A percentile compares a stretch with the other conserved stretches of the same genome.
phyloP scores from a whole-genome alignment of 1,140 invertebrate species.

The Solenopsis fugax region DNA sequence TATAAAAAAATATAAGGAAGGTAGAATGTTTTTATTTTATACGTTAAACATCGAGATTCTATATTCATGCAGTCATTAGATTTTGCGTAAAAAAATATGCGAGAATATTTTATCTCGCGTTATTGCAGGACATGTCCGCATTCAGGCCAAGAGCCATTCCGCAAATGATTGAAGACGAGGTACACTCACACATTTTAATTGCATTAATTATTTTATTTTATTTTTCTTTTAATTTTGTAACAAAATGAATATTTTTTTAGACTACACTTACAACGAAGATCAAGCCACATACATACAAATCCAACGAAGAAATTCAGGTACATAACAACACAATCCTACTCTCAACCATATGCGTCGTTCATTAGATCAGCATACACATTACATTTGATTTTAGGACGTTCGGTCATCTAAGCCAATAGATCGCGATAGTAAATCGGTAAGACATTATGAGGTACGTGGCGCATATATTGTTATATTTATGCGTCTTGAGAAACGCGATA shows the following conservation, averaged over 20 bases:
- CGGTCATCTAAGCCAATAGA: conserved; percentile 49
- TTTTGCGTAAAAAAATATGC: not conserved
- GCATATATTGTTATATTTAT: conserved; percentile 1
- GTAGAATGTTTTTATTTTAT: not conserved
- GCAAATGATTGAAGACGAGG: conserved; percentile 10
- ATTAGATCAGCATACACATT: not conserved
- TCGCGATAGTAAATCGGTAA: conserved; percentile 35
- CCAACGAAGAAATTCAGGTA: conserved; percentile 48
- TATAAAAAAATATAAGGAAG: not conserved
- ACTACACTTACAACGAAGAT: conserved; percentile 34
- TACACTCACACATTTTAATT: conserved; percentile 34
- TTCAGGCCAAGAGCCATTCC: not conserved
- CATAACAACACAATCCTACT: conserved; percentile 17
- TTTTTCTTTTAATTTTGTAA: conserved; percentile 26
- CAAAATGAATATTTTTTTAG: conserved; percentile 40
- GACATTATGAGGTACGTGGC: conserved; percentile 21
- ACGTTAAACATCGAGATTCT: not conserved
- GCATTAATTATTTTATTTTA: not conserved
- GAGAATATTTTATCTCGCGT: conserved; percentile 2
- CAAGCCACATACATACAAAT: conserved; percentile 47
- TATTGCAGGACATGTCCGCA: not conserved
- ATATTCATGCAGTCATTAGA: not conserved
- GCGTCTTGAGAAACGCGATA: not conserved
- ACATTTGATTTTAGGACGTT: conserved; percentile 44
- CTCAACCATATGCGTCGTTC: not conserved